These are phyloP conservation scores for Glyphotaelius pellucidus DNA, from an alignment of 2,888 invertebrate species.

Conservation along the genomic window DNA sequence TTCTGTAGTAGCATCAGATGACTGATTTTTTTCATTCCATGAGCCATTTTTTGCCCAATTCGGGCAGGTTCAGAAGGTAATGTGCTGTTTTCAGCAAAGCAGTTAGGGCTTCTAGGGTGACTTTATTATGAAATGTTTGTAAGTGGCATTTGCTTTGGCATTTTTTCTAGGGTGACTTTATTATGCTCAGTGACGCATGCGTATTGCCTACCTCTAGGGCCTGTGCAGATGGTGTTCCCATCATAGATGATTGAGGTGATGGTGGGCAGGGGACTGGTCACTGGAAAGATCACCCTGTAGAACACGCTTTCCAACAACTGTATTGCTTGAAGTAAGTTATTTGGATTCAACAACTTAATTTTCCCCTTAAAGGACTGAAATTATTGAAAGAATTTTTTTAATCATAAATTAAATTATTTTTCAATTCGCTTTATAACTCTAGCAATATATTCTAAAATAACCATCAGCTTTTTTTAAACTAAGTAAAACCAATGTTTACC, in stretches of 20 bases:
- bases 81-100: too few relatives aligned
- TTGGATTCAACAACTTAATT: not conserved
- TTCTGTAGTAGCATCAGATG: too few relatives aligned
- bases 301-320: not conserved
- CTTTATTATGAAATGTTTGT: not conserved
- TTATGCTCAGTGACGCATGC: not conserved
- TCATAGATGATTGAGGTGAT: slow-evolving; percentile 4
- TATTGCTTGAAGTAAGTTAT: not conserved
- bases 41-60: too few relatives aligned
- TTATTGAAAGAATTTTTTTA: not conserved
- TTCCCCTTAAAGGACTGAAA: not conserved
- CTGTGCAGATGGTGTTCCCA: not conserved
- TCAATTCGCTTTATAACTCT: too few relatives aligned
- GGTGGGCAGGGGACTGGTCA: not conserved
- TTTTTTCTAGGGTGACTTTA: too few relatives aligned
- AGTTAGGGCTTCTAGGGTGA: too few relatives aligned
- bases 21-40: too few relatives aligned
- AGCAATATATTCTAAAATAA: too few relatives aligned
- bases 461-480: too few relatives aligned
- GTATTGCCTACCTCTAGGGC: not conserved
- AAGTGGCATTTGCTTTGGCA: not conserved
- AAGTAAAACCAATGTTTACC: too few relatives aligned
- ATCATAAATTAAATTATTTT: not conserved
- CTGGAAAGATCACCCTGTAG: slow-evolving; percentile 23
- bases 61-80: too few relatives aligned